Evolutionary conservation across 2,797 vertebrate species (phyloP).

Genomic region (Sebastes ruberrimus): DNA sequence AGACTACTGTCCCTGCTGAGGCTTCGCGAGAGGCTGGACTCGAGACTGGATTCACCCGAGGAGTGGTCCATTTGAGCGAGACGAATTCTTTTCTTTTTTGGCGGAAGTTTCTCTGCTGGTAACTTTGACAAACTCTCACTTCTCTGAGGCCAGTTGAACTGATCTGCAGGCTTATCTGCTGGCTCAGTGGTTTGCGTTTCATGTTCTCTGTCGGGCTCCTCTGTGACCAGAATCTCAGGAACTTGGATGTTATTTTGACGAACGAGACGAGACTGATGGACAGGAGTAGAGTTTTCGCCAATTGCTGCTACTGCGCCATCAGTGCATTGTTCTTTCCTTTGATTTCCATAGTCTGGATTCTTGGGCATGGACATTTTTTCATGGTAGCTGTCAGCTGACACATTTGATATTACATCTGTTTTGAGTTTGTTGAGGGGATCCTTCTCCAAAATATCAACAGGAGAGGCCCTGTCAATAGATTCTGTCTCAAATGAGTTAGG

Average conservation of each 20-base stretch:
- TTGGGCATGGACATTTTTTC: slow-evolving; percentile 77
- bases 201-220: slow-evolving; percentile 93
- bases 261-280: slow-evolving; percentile 90
- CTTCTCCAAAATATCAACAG: slow-evolving; percentile 84
- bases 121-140: slow-evolving; percentile 96
- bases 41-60: slow-evolving; percentile 93
- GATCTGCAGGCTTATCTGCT: slow-evolving; percentile 88
- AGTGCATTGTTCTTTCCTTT: slow-evolving; percentile 75
- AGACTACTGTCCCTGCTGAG: slow-evolving; percentile 96
- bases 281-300: slow-evolving; percentile 75
- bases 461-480: slow-evolving; percentile 86
- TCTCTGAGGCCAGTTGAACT: slow-evolving; percentile 96
- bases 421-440: slow-evolving; percentile 79
- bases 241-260: slow-evolving; percentile 98
- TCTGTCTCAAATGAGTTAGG: slow-evolving; percentile 94
- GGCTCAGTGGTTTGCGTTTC: slow-evolving; percentile 85
- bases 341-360: slow-evolving; percentile 65
- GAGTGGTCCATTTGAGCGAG: slow-evolving; percentile 96
- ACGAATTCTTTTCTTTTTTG: slow-evolving; percentile 97
- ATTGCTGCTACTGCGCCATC: slow-evolving; percentile 58
- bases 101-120: slow-evolving; percentile 96
- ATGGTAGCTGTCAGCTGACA: slow-evolving; percentile 60
- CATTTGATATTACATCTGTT: slow-evolving; percentile 71
- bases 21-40: slow-evolving; percentile 93
- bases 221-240: slow-evolving; percentile 97